Evolutionary conservation across 2,797 vertebrate species (phyloP), one percentile per base, ranked within the genome.

Genomic region (Cryptoprocta ferox): DNA sequence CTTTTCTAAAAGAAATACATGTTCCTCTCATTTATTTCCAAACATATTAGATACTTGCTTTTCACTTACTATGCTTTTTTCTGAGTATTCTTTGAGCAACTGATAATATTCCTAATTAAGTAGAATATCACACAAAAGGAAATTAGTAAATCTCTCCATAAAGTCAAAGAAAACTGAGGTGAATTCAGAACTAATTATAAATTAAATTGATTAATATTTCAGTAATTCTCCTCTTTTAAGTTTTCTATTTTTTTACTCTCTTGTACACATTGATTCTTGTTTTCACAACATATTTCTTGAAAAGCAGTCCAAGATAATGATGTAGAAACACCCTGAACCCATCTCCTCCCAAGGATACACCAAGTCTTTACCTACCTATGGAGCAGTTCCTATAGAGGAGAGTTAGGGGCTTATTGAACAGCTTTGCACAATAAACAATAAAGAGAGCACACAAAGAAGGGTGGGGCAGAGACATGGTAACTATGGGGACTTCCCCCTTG

Each of bases 31-130:
- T 66, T 50, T 81, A 90, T 68, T 98, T 96, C 59, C 89, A 97
- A 97, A 70, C 32, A 65, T 91, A 71, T 63, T 37, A 96, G 37
- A 30, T 97, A 79, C 39, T 96, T 35, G 61, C 10, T 96, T 95
- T 92, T 86, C 85, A 53, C 92, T 97, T 98, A 35, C 91, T 97
- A 94, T 94, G 2, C 30, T 61, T 92, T 42, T 96, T 95, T 89
- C 28, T 96, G 35, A 24, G 75, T 24, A 97, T 81, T 93, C 68
- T 73, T 65, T 76, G 98, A 97, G 75, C 5, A 89, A 73, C 81
- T 71, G 80, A 82, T 65, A 48, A 56, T 80, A 96, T 13, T 37
- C 0, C 56, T 89, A 97, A 89, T 97, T 97, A 97, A 94, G 6
- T 32, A 83, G 3, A 35, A 71, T 83, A 45, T 88, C 92, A 97